Base-by-base conservation (phyloP, 2,888 invertebrate genomes). In the Electrophaes corylata region DNA sequence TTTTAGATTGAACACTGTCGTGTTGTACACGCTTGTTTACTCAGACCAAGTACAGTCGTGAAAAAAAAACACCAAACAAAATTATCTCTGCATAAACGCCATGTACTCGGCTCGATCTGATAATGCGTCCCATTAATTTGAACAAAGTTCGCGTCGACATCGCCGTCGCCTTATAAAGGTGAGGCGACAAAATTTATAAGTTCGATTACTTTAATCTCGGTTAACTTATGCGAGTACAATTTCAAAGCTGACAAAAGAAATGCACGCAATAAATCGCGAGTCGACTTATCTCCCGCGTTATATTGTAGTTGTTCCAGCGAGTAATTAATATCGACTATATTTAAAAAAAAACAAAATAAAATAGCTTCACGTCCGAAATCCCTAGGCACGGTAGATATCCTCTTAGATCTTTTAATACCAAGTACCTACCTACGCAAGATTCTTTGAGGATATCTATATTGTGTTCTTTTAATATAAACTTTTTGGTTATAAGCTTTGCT, bases 221-320 rank as follows among this genome's bases (percentile, higher is more conserved):
- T 81, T 91, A 91, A 91, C 91, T 91, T 91, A 91, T 91, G 91
- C 91, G 91, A 88, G 86, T 90, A 91, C 91, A 91, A 91, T 91
- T 91, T 90, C 90, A 88, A 88, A 90, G 88, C 91, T 91, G 91
- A 91, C 91, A 91, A 91, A 91, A 91, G 91, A 91, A 91, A 91
- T 91, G 91, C 91, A 88, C 79, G 89, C 88, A 81, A 91, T 91
- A 91, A 91, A 91, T 91, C 84, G 78, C 79, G 72, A 67, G 71
- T 66, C 72, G 62, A 73, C 84, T 91, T 91, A 91, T 91, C 91
- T 87, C 78, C 82, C 83, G 86, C 59, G 89, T 89, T 90, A 89
- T 90, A 83, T 86, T 84, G 78, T 71, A 76, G 43, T 43, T 51
- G 19, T 39, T 20, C 48, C 40, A 48, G 41, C 49, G 41, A 55